Evolutionary conservation across 2,888 invertebrate species (phyloP).

Genomic region (Aromia moschata): DNA sequence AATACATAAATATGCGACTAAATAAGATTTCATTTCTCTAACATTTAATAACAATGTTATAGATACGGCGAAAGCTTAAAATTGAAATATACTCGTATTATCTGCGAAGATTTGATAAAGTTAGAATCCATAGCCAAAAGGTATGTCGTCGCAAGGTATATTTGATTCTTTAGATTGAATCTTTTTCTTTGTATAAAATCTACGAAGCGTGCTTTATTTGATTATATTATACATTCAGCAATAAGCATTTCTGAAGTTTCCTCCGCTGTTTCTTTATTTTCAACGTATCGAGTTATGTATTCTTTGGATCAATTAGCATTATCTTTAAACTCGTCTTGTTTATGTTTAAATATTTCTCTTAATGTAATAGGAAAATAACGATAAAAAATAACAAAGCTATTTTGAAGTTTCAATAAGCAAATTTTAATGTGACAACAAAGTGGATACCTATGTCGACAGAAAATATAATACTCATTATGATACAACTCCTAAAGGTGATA

Average conservation of each 20-base stretch:
- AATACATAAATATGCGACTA: too few relatives aligned
- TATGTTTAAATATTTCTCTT: background rate
- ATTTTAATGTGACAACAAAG: too few relatives aligned
- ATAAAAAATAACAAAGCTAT: too few relatives aligned
- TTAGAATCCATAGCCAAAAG: constrained; percentile 46
- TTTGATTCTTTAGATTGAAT: constrained; percentile 50
- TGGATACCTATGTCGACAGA: too few relatives aligned
- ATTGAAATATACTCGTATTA: constrained; percentile 22
- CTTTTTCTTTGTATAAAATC: constrained; percentile 46
- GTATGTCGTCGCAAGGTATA: constrained; percentile 44
- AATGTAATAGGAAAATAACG: too few relatives aligned
- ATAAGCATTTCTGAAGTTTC: constrained; percentile 19
- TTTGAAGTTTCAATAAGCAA: too few relatives aligned
- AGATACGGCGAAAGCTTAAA: constrained; percentile 16
- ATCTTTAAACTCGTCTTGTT: constrained; percentile 13
- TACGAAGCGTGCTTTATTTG: constrained; percentile 45
- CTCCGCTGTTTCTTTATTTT: constrained; percentile 17
- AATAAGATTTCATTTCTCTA: constrained; percentile 7
- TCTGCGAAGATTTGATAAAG: constrained; percentile 39
- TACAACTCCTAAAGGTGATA: too few relatives aligned
- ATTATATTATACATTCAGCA: constrained; percentile 43
- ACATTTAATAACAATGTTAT: constrained; percentile 7
- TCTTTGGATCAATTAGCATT: constrained; percentile 21
- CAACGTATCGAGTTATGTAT: constrained; percentile 15
- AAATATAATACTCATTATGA: too few relatives aligned